These are phyloP conservation scores for Sipha flava DNA, from an alignment of 1,140 invertebrate species.

Conservation along the genomic window DNA sequence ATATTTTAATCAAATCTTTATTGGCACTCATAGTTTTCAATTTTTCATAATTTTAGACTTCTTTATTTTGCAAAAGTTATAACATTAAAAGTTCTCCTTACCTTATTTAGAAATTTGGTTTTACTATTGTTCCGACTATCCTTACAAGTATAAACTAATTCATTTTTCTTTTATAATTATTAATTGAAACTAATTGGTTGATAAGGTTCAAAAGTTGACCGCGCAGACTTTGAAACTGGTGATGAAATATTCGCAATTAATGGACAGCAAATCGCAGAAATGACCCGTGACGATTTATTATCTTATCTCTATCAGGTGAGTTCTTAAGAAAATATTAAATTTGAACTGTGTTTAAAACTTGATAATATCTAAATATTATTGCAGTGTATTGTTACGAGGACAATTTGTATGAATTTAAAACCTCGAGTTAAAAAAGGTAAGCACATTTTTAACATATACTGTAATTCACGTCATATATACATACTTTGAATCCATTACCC, in stretches of 20 bases:
- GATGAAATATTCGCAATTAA: constrained; percentile 30
- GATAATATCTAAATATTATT: not conserved
- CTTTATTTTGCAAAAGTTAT: too few relatives aligned
- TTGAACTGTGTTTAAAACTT: not conserved
- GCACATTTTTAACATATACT: not conserved
- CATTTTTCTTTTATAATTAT: not conserved
- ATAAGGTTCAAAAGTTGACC: constrained; percentile 24
- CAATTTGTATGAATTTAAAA: constrained; percentile 8
- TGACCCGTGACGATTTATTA: constrained; percentile 12
- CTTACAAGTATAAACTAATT: too few relatives aligned
- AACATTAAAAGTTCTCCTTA: too few relatives aligned
- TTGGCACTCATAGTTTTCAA: too few relatives aligned
- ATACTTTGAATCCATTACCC: not conserved
- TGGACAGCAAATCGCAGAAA: constrained; percentile 23
- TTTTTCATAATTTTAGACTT: too few relatives aligned
- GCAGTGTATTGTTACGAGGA: constrained; percentile 16
- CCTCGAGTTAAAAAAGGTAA: constrained; percentile 1
- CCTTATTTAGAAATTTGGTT: too few relatives aligned
- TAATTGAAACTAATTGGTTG: not conserved
- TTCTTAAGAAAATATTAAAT: not conserved
- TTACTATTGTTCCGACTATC: too few relatives aligned
- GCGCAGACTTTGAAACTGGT: constrained; percentile 10
- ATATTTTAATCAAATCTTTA: too few relatives aligned
- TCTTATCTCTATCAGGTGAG: constrained; percentile 20
- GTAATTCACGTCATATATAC: not conserved